Conservation (phyloP, 2,797 vertebrate species). For the Orientallactaga sibirica region DNA sequence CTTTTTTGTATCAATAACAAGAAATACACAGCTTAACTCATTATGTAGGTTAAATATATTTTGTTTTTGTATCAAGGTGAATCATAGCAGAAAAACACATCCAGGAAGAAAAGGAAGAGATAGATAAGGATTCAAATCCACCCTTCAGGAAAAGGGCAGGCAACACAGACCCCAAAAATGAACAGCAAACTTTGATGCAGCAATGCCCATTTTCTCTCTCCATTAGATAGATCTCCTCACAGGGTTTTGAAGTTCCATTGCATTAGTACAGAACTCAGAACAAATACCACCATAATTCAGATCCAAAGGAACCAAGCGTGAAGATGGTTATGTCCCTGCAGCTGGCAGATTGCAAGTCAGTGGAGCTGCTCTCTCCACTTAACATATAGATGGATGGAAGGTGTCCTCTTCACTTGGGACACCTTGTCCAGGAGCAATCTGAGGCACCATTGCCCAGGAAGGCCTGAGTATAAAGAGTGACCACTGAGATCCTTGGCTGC, state of each 20-base stretch:
- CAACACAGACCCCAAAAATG: not conserved
- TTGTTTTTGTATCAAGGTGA: not conserved
- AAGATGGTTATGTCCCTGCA: not conserved
- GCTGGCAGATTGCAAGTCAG: not conserved
- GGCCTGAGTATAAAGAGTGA: not conserved
- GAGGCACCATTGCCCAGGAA: not conserved
- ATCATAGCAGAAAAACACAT: not conserved
- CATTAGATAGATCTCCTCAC: not conserved
- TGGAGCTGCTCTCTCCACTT: not conserved
- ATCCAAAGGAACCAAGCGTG: not conserved
- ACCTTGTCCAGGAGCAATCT: not conserved
- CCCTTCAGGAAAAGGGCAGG: not conserved
- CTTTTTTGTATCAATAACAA: not conserved
- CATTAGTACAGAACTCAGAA: not conserved
- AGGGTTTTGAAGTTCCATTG: not conserved
- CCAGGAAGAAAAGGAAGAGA: not conserved
- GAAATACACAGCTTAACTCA: not conserved
- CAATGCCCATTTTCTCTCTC: not conserved
- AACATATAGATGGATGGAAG: too few species aligned
- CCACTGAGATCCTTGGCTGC: too few species aligned
- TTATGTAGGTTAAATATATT: constrained; percentile 1
- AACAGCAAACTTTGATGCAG: not conserved
- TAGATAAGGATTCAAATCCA: not conserved
- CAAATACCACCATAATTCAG: not conserved
- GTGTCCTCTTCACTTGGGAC: not conserved